Evolutionary conservation across 92 coral and sea anemone species (phyloP), one percentile per base, ranked within the genome.

Genomic region (Siderastrea siderea): DNA sequence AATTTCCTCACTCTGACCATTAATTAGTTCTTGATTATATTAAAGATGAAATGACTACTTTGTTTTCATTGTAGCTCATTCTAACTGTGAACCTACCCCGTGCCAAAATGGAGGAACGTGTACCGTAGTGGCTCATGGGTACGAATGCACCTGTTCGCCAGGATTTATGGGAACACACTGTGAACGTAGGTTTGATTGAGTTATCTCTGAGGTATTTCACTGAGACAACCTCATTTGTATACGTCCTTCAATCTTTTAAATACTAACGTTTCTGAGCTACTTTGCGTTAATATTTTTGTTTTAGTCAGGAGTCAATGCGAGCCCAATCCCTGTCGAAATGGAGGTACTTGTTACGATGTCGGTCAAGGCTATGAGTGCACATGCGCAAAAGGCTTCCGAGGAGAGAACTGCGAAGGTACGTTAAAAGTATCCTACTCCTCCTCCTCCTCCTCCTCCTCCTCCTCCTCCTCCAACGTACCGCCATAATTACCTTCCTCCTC

Each of bases 281-380:
- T 60, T 9, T 60, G 38, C 38, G 38, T 14, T 60, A 9, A 60
- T 14, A 15, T 78, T 26, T 62, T 48, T 61, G 26, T 17, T 44
- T 3, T 71, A 97, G 99, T 97, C 75, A 92, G 99, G 51, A 97
- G 99, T 78, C 98, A 90, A 68, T 97, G 99, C 51, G 99, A 97
- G 50, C 99, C 99, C 11, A 97, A 80, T 77, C 99, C 99, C 7
- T 97, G 99, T 78, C 92, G 93, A 43, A 97, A 95, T 71, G 96
- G 96, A 7, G 99, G 98, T 13, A 94, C 99, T 48, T 97, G 99
- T 52, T 97, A 97, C 84, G 99, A 97, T 87, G 99, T 97, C 19
- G 99, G 99, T 4, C 98, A 94, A 83, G 98, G 98, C 5, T 97
- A 92, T 91, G 99, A 97, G 68, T 97, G 99, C 93, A 97, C 99